Evolutionary conservation across 2,113 vertebrate genomes (phyloP).

Genomic region (Hippocampus abdominalis): DNA sequence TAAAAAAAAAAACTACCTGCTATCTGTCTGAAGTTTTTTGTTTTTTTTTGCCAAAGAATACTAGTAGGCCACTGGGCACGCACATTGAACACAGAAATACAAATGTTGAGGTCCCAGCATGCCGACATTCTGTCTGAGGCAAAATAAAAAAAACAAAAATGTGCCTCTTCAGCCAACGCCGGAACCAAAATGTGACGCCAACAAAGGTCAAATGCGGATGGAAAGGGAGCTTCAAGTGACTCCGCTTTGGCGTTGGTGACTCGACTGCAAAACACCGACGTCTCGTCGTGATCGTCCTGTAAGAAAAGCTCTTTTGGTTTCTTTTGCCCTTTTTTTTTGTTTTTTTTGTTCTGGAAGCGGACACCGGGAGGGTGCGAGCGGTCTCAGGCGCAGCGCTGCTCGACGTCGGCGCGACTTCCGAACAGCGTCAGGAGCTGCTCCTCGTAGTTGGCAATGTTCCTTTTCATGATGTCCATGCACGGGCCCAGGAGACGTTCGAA

Average conservation of each 20-base stretch:
- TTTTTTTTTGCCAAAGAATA: conserved; percentile 27
- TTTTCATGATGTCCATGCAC: conserved; percentile 99
- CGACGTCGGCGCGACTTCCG: conserved; percentile 92
- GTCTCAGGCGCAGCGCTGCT: conserved; percentile 83
- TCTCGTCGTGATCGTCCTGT: conserved; percentile 20
- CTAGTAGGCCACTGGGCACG: conserved; percentile 47
- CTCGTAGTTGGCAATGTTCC: conserved; percentile 97
- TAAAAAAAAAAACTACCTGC: conserved; percentile 55
- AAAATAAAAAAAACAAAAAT: conserved; percentile 3
- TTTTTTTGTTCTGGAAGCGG: conserved; percentile 8
- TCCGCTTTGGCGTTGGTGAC: conserved; percentile 51
- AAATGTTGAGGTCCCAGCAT: conserved; percentile 36
- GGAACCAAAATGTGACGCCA: conserved; percentile 49
- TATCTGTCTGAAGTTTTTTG: conserved; percentile 48
- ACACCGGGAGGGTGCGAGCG: conserved; percentile 13
- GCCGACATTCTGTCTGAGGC: conserved; percentile 33
- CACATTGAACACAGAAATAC: conserved; percentile 42
- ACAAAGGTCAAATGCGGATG: conserved; percentile 47
- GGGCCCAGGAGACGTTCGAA: conserved; percentile 98
- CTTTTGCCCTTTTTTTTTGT: neutral
- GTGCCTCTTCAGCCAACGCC: conserved; percentile 16
- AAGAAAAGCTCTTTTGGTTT: conserved; percentile 31
- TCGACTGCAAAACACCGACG: conserved; percentile 27
- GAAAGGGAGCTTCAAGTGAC: conserved; percentile 46
- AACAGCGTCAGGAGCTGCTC: conserved; percentile 93